phyloP scores from a whole-genome alignment of 2,888 invertebrate species.

The Pristionchus arcanus region DNA sequence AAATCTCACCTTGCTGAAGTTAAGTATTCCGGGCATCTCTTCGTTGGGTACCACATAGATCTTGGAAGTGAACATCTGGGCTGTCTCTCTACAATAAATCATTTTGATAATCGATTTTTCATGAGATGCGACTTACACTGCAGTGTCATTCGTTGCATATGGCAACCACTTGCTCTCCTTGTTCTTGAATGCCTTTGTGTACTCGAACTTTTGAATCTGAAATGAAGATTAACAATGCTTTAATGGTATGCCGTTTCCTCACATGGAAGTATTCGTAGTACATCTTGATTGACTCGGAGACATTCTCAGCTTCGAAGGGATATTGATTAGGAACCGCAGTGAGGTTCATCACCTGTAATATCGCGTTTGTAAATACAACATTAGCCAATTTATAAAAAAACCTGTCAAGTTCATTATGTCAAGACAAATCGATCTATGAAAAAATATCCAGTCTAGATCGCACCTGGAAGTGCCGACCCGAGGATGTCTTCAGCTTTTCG shows the following conservation, averaged over 20 bases:
- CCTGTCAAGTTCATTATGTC: too few relatives aligned
- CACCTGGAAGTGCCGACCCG: slow-evolving; percentile 27
- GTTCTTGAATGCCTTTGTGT: slow-evolving; percentile 47
- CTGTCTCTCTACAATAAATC: slow-evolving; percentile 14
- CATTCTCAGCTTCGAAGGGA: slow-evolving; percentile 44
- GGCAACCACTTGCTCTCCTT: slow-evolving; percentile 50
- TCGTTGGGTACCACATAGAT: slow-evolving; percentile 22
- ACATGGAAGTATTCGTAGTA: slow-evolving; percentile 55
- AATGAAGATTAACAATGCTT: neutral
- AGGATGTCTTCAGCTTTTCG: neutral
- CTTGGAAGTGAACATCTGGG: slow-evolving; percentile 2
- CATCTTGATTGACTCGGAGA: slow-evolving; percentile 47
- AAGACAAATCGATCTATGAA: too few relatives aligned
- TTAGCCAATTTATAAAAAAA: too few relatives aligned
- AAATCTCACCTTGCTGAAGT: slow-evolving; percentile 36
- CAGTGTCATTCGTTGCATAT: slow-evolving; percentile 44
- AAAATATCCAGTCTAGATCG: neutral
- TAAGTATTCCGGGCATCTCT: slow-evolving; percentile 50
- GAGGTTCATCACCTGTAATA: slow-evolving; percentile 29
- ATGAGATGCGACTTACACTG: neutral
- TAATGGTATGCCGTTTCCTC: neutral
- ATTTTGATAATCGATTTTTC: neutral
- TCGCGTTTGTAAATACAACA: too few relatives aligned
- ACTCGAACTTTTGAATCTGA: slow-evolving; percentile 52
- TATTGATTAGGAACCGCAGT: slow-evolving; percentile 13